phyloP scores from a whole-genome alignment of 1,140 invertebrate species.

The Tetragnatha versicolor region DNA sequence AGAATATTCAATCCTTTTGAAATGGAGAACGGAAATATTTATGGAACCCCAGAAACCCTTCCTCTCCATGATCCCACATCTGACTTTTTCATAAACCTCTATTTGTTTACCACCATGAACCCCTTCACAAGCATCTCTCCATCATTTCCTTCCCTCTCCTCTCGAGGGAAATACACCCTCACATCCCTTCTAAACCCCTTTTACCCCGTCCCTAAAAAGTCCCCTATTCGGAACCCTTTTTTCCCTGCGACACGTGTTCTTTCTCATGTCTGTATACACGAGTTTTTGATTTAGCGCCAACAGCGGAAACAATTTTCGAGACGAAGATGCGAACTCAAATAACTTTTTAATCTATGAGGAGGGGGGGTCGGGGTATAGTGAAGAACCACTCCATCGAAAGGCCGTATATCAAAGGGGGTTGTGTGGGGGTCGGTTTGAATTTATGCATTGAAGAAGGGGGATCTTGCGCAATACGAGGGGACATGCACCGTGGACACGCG shows the following conservation, averaged over 20 bases:
- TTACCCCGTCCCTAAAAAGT: neutral
- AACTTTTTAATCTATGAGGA: constrained; percentile 22
- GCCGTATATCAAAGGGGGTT: neutral
- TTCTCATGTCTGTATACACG: neutral
- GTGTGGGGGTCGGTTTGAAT: too few species aligned
- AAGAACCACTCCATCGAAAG: constrained; percentile 14
- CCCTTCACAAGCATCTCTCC: neutral
- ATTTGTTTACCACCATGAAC: neutral
- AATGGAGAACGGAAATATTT: too few species aligned
- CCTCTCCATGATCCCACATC: neutral
- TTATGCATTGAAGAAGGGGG: too few species aligned
- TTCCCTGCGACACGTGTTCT: constrained; percentile 4
- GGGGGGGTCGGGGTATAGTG: neutral
- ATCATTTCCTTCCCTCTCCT: neutral
- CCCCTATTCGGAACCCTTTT: neutral
- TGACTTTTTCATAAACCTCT: too few species aligned
- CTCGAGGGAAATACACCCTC: too few species aligned
- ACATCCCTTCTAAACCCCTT: too few species aligned
- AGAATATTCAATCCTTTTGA: too few species aligned
- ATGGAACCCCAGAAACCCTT: neutral
- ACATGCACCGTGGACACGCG: too few species aligned
- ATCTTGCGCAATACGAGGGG: too few species aligned
- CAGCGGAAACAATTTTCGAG: constrained; percentile 6
- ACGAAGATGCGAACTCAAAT: constrained; percentile 21
- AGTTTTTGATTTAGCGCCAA: constrained; percentile 11